A percentile compares a stretch with the other conserved stretches of the same genome.
Evolutionary conservation across 2,113 vertebrate genomes (phyloP).

Genomic region (Cariama cristata): DNA sequence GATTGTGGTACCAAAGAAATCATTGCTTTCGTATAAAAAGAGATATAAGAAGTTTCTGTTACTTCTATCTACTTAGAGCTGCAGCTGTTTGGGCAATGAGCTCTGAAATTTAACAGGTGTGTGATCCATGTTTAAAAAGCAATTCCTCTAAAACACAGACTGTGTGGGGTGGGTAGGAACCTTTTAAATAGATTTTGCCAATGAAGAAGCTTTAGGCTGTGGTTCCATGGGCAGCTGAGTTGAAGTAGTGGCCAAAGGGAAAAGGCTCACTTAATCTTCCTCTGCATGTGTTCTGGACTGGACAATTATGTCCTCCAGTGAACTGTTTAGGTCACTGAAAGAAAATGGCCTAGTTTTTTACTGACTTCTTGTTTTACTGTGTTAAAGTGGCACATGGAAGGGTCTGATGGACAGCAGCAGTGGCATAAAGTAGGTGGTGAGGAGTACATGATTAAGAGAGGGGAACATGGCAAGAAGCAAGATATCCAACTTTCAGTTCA

Average conservation of each 20-base stretch:
- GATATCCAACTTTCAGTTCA: neutral
- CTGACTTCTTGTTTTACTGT: neutral
- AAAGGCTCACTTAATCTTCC: neutral
- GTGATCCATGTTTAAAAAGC: neutral
- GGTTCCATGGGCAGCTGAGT: neutral
- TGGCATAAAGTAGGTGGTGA: neutral
- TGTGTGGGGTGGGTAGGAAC: neutral
- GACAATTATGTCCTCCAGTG: neutral
- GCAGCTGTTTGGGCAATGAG: neutral
- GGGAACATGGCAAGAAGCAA: neutral
- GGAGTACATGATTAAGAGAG: neutral
- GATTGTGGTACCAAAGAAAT: neutral
- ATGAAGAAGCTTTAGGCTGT: neutral
- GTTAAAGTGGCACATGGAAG: neutral
- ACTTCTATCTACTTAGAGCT: neutral
- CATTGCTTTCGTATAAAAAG: neutral
- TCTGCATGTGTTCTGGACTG: neutral
- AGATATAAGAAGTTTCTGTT: neutral
- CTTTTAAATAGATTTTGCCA: neutral
- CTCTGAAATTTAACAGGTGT: neutral
- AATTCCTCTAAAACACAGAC: neutral
- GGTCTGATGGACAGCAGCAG: neutral
- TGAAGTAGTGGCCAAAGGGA: neutral
- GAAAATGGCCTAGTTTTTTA: neutral
- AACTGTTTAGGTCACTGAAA: neutral